These are phyloP conservation scores for Tenthredo amoena DNA, from an alignment of 2,888 invertebrate species.

Conservation along the genomic window DNA sequence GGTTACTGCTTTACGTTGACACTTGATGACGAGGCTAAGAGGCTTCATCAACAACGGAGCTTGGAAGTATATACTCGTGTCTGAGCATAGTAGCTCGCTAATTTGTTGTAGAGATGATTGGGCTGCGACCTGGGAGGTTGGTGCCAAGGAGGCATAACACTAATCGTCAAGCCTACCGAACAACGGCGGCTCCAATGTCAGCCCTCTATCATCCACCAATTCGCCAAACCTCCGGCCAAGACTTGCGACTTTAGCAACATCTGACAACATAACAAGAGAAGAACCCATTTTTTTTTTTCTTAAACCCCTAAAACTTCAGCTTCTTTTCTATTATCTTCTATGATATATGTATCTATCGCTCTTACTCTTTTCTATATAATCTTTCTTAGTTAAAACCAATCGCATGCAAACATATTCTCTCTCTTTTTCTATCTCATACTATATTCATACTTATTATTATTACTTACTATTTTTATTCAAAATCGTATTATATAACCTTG, in stretches of 20 bases:
- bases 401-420: neutral
- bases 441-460: neutral
- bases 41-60: constrained; percentile 72
- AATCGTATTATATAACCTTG: constrained; percentile 22
- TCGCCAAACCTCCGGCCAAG: constrained; percentile 73
- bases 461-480: constrained; percentile 2
- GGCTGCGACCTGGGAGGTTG: constrained; percentile 72
- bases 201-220: constrained; percentile 72
- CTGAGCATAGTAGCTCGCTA: constrained; percentile 74
- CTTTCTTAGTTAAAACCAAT: neutral
- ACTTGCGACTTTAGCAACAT: constrained; percentile 75
- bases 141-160: constrained; percentile 75
- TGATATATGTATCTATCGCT: neutral
- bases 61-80: constrained; percentile 66
- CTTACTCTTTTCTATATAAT: neutral
- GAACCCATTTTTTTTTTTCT: constrained; percentile 55
- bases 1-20: constrained; percentile 75
- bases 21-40: constrained; percentile 71
- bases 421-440: neutral
- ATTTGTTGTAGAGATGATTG: constrained; percentile 73
- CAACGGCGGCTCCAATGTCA: constrained; percentile 76
- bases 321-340: neutral
- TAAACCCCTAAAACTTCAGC: neutral
- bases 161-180: constrained; percentile 74
- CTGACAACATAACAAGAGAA: constrained; percentile 73